phyloP scores from a whole-genome alignment of 2,797 vertebrate genomes.

The Cephalopachus bancanus region DNA sequence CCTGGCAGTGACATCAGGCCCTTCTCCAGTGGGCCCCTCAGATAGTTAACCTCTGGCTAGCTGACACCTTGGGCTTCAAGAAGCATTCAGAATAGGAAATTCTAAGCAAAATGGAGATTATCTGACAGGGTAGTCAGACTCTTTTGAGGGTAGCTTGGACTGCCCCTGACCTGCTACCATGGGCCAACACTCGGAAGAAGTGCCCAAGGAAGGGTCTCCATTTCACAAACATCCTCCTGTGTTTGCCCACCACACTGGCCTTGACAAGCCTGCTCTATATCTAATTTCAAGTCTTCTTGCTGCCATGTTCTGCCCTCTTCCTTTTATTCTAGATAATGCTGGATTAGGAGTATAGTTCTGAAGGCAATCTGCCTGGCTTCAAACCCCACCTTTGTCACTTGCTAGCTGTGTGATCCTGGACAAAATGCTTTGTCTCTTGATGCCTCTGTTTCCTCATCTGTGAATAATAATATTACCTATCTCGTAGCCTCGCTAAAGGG shows the following conservation, averaged over 20 bases:
- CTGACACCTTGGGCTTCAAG: not conserved
- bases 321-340: not conserved
- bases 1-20: slow-evolving; percentile 44
- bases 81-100: not conserved
- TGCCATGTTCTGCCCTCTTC: not conserved
- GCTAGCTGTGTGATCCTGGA: not conserved
- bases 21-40: slow-evolving; percentile 37
- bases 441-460: slow-evolving; percentile 49
- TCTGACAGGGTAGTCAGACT: slow-evolving; percentile 2
- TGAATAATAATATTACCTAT: slow-evolving; percentile 24
- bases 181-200: not conserved
- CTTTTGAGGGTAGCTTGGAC: not conserved
- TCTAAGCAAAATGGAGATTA: not conserved
- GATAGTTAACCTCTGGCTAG: slow-evolving; percentile 76
- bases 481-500: not conserved
- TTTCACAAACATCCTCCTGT: not conserved
- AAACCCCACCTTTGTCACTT: slow-evolving; percentile 6
- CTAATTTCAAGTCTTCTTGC: not conserved
- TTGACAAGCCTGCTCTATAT: not conserved
- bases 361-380: not conserved
- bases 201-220: not conserved
- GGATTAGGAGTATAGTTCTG: not conserved
- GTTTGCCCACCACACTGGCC: not conserved
- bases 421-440: slow-evolving; percentile 18
- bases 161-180: not conserved